Base-by-base conservation (phyloP, 2,888 invertebrate species). In the Uropetala carovei region DNA sequence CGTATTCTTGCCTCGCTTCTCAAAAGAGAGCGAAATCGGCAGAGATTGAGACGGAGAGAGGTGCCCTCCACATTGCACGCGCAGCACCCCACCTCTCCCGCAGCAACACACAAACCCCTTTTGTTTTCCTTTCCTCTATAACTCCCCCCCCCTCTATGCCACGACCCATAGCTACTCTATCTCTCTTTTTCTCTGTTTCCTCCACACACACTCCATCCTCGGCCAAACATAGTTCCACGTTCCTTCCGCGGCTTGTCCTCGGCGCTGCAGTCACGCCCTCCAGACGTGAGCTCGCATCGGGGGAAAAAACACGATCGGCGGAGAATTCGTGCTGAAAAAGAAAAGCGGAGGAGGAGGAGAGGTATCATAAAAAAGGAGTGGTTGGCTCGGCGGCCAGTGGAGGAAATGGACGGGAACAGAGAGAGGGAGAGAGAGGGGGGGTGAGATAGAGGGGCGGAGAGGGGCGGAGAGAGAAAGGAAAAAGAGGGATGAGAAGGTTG, bases 321-420 rank as follows among this genome's bases (percentile, higher is more conserved):
- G 75, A 75, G 75, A 75, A 75, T 75, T 75, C 75, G 75, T 75
- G 75, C 75, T 27, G 75, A 75, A 75, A 75, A 75, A 75, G 75
- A 75, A 75, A 75, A 75, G 75, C 22, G 75, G 22, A 13, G 22
- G 75, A 13, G 22, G 75, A 43, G 43, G 43, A 27, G 27, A 75
- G 75, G 75, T 22, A 27, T 43, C 11, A 75, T 75, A 75, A 75
- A 75, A 75, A 75, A 75, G 75, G 75, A 75, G 27, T 75, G 22
- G 75, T 75, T 75, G 75, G 75, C 75, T 75, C 75, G 75, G 27
- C 75, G 43, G 43, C 43, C 43, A 2, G 27, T 75, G 75, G 75
- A 75, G 75, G 75, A 75, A 75, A 22, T 75, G 27, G 27, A 75
- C 5, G 27, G 27, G 75, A 75, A 27, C 0, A 3, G 64, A 64